Conservation (phyloP, 2,113 vertebrate genomes). For the Menura novaehollandiae region DNA sequence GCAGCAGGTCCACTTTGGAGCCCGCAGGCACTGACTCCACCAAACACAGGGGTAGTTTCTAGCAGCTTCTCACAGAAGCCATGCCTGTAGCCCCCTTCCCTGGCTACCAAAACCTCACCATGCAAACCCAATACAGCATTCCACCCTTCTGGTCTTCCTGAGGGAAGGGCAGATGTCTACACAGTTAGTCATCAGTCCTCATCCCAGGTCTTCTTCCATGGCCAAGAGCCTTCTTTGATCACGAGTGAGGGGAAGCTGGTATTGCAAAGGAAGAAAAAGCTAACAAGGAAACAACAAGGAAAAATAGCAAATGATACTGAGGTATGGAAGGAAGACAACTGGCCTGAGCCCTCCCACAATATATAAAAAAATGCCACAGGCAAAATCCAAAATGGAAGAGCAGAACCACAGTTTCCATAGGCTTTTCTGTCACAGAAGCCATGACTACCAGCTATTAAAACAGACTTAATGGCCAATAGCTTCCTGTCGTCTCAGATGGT, state of each 20-base stretch:
- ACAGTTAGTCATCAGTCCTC: background rate
- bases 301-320: background rate
- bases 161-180: background rate
- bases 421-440: background rate
- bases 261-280: background rate
- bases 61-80: background rate
- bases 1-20: accelerated
- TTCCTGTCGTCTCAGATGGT: background rate
- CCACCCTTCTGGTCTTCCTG: background rate
- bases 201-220: background rate
- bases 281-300: background rate
- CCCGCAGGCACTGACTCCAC: background rate
- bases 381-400: background rate
- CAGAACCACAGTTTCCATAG: background rate
- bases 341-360: background rate
- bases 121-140: accelerated
- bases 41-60: too few species aligned
- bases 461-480: background rate
- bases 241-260: background rate
- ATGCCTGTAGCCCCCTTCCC: background rate
- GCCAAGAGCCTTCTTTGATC: background rate
- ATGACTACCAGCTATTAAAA: background rate
- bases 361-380: background rate
- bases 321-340: background rate
- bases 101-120: background rate